A percentile compares a stretch with the other conserved stretches of the same genome.
These are phyloP conservation scores for Zele albiditarsus DNA, from an alignment of 2,888 invertebrate species.

Conservation along the genomic window DNA sequence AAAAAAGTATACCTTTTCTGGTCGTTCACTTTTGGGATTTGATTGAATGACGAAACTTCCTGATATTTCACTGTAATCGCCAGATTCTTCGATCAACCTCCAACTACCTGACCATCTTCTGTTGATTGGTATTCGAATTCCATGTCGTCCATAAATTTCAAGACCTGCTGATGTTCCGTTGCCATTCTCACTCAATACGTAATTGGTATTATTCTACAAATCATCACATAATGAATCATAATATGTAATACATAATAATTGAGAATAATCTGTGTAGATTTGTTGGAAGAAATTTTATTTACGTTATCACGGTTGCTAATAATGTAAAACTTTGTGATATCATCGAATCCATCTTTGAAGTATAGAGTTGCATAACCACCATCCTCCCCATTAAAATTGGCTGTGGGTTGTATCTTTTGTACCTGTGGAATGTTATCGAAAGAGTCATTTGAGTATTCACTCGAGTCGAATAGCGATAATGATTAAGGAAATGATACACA, in stretches of 20 bases:
- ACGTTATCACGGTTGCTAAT: not conserved
- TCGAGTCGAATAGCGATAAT: too few species aligned
- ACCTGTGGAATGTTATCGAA: not conserved
- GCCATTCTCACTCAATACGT: not conserved
- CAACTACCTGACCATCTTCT: conserved; percentile 40
- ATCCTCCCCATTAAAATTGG: conserved; percentile 30
- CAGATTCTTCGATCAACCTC: conserved; percentile 39
- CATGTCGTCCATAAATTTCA: conserved; percentile 50
- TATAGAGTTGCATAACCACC: conserved; percentile 41
- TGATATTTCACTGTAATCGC: not conserved
- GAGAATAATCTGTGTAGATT: not conserved
- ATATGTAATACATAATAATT: not conserved
- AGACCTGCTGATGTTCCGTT: conserved; percentile 18
- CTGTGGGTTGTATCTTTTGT: not conserved
- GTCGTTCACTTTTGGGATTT: not conserved
- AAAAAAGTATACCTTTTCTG: not conserved
- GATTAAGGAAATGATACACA: too few species aligned
- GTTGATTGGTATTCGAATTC: conserved; percentile 49
- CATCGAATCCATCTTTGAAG: conserved; percentile 33
- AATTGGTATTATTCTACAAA: conserved; percentile 1
- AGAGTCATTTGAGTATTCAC: not conserved
- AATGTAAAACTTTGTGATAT: conserved; percentile 41
- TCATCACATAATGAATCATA: not conserved
- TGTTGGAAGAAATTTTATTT: not conserved
- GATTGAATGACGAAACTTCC: not conserved